Evolutionary conservation across 2,797 vertebrate species (phyloP).

Genomic region (Varecia variegata): DNA sequence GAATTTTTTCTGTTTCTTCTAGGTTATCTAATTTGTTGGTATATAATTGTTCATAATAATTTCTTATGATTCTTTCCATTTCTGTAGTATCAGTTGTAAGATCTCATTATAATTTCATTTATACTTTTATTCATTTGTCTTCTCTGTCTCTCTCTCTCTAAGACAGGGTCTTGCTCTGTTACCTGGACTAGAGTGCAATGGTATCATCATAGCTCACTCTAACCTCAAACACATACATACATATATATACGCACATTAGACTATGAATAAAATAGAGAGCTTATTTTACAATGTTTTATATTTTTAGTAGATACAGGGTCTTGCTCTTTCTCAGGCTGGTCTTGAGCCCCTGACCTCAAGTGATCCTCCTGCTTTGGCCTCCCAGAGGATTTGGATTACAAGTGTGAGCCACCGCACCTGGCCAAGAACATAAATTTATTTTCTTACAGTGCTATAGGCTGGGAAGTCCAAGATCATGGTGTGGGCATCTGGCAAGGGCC

Average conservation of each 20-base stretch:
- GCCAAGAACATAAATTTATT: neutral
- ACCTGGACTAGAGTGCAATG: no score
- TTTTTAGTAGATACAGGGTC: neutral
- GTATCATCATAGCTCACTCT: no score
- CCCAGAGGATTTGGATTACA: neutral
- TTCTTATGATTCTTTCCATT: no score
- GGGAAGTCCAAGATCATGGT: neutral
- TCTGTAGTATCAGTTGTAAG: neutral
- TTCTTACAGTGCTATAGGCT: neutral
- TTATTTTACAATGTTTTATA: neutral
- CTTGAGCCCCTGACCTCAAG: neutral
- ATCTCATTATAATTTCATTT: neutral
- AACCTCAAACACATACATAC: no score
- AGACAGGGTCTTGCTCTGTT: no score
- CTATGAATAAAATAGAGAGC: no score
- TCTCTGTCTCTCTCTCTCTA: neutral
- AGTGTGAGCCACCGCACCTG: neutral
- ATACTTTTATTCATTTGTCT: neutral
- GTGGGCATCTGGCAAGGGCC: neutral
- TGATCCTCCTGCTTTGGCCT: neutral
- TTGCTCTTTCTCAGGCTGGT: neutral
- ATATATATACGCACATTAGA: no score
- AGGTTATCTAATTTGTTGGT: no score
- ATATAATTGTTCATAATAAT: no score
- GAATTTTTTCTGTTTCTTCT: no score